These are phyloP conservation scores for Morelia viridis DNA, from an alignment of 2,797 vertebrate genomes.

Conservation along the genomic window DNA sequence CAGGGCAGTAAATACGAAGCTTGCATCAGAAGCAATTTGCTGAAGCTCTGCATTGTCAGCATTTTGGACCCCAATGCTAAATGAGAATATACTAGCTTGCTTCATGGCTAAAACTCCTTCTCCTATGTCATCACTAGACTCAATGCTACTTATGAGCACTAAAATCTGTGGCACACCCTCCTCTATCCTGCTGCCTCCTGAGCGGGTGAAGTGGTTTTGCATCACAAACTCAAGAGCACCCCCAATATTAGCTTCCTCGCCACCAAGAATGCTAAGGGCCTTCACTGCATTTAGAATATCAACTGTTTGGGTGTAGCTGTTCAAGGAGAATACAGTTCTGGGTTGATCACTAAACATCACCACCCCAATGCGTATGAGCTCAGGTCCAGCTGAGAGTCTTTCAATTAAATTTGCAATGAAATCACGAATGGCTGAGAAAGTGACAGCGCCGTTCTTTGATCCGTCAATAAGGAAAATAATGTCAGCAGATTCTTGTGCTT, in stretches of 20 bases:
- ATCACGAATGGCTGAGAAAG: conserved; percentile 89
- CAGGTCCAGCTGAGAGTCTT: conserved; percentile 85
- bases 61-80: conserved; percentile 80
- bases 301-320: conserved; percentile 83
- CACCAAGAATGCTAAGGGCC: conserved; percentile 81
- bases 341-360: conserved; percentile 84
- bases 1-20: conserved; percentile 83
- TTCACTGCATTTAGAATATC: conserved; percentile 85
- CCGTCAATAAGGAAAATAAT: conserved; percentile 99
- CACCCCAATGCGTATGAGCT: conserved; percentile 88
- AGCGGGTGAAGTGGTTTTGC: conserved; percentile 81
- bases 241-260: conserved; percentile 86
- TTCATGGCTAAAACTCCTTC: conserved; percentile 85
- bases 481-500: conserved; percentile 93
- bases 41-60: conserved; percentile 84
- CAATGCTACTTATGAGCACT: conserved; percentile 88
- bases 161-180: conserved; percentile 89
- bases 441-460: conserved; percentile 93
- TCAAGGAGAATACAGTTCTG: conserved; percentile 87
- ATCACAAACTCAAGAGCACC: conserved; percentile 87
- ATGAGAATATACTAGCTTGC: conserved; percentile 83
- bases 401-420: conserved; percentile 93
- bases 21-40: conserved; percentile 85
- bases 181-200: conserved; percentile 89
- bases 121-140: conserved; percentile 88